phyloP scores from a whole-genome alignment of 2,113 vertebrate genomes.

The Xenopus borealis region DNA sequence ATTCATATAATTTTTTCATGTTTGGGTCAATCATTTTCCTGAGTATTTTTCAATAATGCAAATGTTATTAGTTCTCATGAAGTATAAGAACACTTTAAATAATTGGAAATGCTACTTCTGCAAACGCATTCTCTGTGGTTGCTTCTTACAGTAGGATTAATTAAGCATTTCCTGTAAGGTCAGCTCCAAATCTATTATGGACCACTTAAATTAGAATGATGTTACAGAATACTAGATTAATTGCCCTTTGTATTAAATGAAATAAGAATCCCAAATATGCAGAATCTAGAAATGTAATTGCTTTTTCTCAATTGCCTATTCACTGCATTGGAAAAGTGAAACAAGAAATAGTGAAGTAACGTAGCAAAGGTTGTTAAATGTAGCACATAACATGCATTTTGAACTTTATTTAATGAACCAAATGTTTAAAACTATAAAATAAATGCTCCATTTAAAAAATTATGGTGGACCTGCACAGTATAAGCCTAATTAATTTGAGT shows the following conservation, averaged over 20 bases:
- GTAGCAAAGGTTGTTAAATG: slow-evolving; percentile 78
- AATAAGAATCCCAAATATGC: slow-evolving; percentile 82
- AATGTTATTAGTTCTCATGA: background rate
- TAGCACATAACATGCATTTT: slow-evolving; percentile 74
- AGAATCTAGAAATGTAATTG: slow-evolving; percentile 83
- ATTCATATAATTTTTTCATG: no score
- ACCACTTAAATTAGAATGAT: slow-evolving; percentile 75
- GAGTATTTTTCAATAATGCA: no score
- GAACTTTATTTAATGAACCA: slow-evolving; percentile 84
- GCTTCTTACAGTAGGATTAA: slow-evolving; percentile 79
- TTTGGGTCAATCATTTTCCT: no score
- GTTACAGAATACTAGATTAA: slow-evolving; percentile 75
- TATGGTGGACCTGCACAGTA: slow-evolving; percentile 65
- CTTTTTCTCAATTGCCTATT: slow-evolving; percentile 75
- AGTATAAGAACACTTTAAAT: slow-evolving; percentile 37
- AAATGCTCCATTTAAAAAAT: slow-evolving; percentile 74
- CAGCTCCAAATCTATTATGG: slow-evolving; percentile 73
- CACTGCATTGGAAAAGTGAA: slow-evolving; percentile 68
- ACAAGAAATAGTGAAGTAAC: slow-evolving; percentile 57
- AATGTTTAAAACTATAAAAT: slow-evolving; percentile 80
- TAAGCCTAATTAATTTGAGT: slow-evolving; percentile 74
- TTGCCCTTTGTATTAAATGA: slow-evolving; percentile 81
- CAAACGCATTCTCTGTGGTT: slow-evolving; percentile 52
- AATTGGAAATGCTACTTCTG: slow-evolving; percentile 60
- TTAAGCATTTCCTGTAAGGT: slow-evolving; percentile 79